Percentiles rank a stretch among this genome's conserved stretches.
Conservation (phyloP, 2,113 vertebrate species). For the Daubentonia madagascariensis region DNA sequence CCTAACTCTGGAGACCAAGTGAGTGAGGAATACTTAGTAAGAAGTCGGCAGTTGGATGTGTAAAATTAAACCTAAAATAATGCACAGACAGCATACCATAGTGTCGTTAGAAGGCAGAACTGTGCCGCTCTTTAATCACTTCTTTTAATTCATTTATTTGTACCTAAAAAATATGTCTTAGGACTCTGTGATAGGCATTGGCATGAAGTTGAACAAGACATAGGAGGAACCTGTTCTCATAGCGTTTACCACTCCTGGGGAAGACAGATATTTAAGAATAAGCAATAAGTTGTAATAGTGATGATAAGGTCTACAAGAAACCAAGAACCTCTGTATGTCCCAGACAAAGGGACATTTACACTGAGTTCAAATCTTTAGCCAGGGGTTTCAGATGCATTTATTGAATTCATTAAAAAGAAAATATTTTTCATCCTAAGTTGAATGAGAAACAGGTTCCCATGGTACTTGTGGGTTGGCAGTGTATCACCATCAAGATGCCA, state of each 20-base stretch:
- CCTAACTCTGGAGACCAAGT: not conserved
- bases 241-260: not conserved
- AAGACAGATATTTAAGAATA: not conserved
- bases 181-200: not conserved
- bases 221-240: not conserved
- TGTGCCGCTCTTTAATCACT: not conserved
- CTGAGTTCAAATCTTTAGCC: not conserved
- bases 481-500: not conserved
- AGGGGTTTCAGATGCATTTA: not conserved
- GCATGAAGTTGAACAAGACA: not conserved
- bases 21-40: not conserved
- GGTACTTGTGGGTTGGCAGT: not conserved
- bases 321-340: not conserved
- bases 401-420: not conserved
- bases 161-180: not conserved
- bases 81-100: not conserved
- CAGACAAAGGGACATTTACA: not conserved
- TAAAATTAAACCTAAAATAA: not conserved
- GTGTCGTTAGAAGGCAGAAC: not conserved
- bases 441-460: not conserved
- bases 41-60: not conserved
- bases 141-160: not conserved
- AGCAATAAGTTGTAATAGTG: not conserved
- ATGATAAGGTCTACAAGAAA: not conserved
- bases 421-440: not conserved